Percentiles rank a stretch among this genome's conserved stretches.
phyloP scores from a whole-genome alignment of 1,140 invertebrate genomes.

The Adelges cooleyi region DNA sequence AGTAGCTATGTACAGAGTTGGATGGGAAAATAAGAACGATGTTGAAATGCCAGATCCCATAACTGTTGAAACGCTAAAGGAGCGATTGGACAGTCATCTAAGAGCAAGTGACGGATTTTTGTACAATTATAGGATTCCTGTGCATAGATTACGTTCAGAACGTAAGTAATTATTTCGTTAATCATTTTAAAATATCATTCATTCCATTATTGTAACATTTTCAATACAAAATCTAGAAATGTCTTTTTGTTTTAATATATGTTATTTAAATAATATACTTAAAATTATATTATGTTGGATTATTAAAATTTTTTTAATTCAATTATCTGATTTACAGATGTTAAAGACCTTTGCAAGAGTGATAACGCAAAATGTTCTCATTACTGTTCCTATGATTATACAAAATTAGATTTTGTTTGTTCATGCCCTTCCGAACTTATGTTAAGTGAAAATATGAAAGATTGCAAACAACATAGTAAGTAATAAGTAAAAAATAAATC shows the following conservation, averaged over 20 bases:
- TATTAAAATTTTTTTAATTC: background rate
- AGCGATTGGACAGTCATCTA: constrained; percentile 41
- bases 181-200: too few species aligned
- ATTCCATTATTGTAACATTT: too few species aligned
- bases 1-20: constrained; percentile 49
- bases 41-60: constrained; percentile 43
- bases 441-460: constrained; percentile 41
- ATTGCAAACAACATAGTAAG: constrained; percentile 36
- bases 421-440: constrained; percentile 49
- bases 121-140: constrained; percentile 43
- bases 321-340: constrained; percentile 23
- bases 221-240: too few species aligned
- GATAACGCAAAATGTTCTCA: constrained; percentile 64
- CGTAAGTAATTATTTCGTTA: too few species aligned
- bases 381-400: constrained; percentile 58
- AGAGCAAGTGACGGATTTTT: constrained; percentile 42
- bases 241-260: too few species aligned
- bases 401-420: constrained; percentile 51
- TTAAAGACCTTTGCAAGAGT: constrained; percentile 61
- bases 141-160: constrained; percentile 40
- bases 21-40: constrained; percentile 47
- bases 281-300: too few species aligned
- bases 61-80: constrained; percentile 41
- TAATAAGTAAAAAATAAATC: background rate
- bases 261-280: too few species aligned